Evolutionary conservation across 2,113 vertebrate genomes (phyloP), one percentile per base, ranked within the genome.

Genomic region (Corydoras maculifer): DNA sequence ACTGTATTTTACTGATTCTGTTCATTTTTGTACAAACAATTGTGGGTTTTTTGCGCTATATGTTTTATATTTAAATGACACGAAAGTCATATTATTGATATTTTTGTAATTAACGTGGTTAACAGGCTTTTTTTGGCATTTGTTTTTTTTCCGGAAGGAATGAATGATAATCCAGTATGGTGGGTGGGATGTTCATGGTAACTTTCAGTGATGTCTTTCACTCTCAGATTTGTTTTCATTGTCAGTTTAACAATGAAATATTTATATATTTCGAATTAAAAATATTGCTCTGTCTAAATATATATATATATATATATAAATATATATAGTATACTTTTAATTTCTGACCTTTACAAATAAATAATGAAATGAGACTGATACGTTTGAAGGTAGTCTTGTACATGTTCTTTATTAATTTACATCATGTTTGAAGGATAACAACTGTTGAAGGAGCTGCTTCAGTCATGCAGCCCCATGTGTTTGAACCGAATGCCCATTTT

Each of bases 141-240:
- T 43, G 12, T 69, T 75, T 76, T 49, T 67, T 74, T 81, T 43
- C 7, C 63, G 58, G 79, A 83, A 86, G 87, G 88, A 90, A 86
- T 86, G 89, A 89, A 89, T 84, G 68, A 76, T 80, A 75, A 82
- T 67, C 70, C 18, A 25, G 18, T 25, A 25, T 25, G 76, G 84
- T 85, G 81, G 77, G 18, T 82, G 71, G 70, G 80, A 75, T 84
- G 81, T 84, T 69, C 76, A 84, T 82, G 80, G 77, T 74, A 81
- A 85, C 69, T 79, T 78, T 75, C 75, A 75, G 78, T 72, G 82
- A 72, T 82, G 73, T 77, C 84, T 88, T 59, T 90, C 90, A 90
- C 88, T 91, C 88, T 93, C 88, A 86, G 87, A 90, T 93, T 92
- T 94, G 89, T 91, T 93, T 83, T 94, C 84, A 83, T 80, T 80